Evolutionary conservation across 2,113 vertebrate species (phyloP).

Genomic region (Lagopus muta): DNA sequence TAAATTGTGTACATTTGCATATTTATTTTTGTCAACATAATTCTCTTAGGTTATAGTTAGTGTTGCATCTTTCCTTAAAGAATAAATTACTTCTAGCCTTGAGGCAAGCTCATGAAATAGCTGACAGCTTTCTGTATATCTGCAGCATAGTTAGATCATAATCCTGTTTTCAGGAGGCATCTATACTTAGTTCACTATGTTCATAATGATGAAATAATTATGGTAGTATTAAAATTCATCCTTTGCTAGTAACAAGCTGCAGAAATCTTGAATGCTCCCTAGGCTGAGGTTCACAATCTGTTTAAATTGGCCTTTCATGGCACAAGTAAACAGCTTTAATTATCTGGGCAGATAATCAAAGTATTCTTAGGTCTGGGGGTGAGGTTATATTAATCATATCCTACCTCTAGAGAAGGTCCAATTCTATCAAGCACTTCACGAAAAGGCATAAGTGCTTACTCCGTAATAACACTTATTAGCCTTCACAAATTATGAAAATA

Average conservation of each 20-base stretch:
- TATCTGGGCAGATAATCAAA: constrained; percentile 54
- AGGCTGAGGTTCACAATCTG: constrained; percentile 63
- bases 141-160: constrained; percentile 17
- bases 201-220: constrained; percentile 61
- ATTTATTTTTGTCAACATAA: constrained; percentile 9
- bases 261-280: constrained; percentile 46
- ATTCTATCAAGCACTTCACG: constrained; percentile 8
- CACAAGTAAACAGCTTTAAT: constrained; percentile 62
- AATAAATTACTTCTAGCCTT: constrained; percentile 27
- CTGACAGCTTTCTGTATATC: constrained; percentile 33
- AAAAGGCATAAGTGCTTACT: constrained; percentile 18
- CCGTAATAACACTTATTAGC: constrained; percentile 22
- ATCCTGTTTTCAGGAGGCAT: constrained; percentile 27
- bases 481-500: constrained; percentile 44
- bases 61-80: not conserved
- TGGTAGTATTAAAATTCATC: constrained; percentile 57
- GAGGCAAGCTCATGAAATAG: constrained; percentile 13
- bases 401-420: constrained; percentile 45
- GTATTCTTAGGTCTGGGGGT: constrained; percentile 17
- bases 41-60: not conserved
- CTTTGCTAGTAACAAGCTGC: constrained; percentile 42
- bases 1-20: not conserved
- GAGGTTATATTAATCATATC: constrained; percentile 53
- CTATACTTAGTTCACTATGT: not conserved
- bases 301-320: constrained; percentile 59